phyloP scores from a whole-genome alignment of 2,797 vertebrate species.

The Micrastur ruficollis region DNA sequence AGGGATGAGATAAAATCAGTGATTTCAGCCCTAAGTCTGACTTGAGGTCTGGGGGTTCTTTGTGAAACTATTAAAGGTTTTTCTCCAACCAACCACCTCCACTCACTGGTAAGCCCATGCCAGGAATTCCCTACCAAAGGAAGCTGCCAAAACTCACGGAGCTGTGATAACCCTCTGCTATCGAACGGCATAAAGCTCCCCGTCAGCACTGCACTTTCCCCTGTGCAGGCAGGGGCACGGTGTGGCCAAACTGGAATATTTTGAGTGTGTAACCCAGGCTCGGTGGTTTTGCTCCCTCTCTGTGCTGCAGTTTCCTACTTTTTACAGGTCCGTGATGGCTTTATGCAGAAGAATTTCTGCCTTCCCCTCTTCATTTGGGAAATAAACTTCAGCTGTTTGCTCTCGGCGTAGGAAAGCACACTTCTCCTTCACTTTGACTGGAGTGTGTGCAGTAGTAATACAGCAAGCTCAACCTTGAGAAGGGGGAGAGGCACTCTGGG shows the following conservation, averaged over 20 bases:
- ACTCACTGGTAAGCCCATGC: fast-evolving
- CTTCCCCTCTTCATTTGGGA: neutral
- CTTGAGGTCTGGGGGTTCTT: neutral
- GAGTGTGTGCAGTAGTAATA: neutral
- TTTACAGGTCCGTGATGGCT: neutral
- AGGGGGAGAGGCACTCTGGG: slow-evolving; percentile 17
- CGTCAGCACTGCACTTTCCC: fast-evolving
- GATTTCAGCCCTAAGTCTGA: neutral
- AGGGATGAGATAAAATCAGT: neutral
- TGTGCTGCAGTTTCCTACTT: neutral
- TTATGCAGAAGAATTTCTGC: neutral
- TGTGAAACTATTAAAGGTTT: slow-evolving; percentile 8
- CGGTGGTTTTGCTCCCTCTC: neutral
- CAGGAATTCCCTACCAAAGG: neutral
- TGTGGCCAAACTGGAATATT: fast-evolving
- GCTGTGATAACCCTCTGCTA: neutral
- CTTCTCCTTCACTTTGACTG: neutral
- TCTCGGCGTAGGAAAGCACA: neutral
- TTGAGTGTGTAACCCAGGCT: neutral
- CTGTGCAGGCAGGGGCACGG: fast-evolving
- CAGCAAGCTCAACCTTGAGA: slow-evolving; percentile 10
- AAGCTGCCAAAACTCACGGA: neutral
- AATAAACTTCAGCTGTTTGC: neutral
- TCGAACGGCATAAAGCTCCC: neutral
- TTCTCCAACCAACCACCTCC: neutral